Conservation (phyloP, 2,888 invertebrate genomes). For the Unio delphinus region DNA sequence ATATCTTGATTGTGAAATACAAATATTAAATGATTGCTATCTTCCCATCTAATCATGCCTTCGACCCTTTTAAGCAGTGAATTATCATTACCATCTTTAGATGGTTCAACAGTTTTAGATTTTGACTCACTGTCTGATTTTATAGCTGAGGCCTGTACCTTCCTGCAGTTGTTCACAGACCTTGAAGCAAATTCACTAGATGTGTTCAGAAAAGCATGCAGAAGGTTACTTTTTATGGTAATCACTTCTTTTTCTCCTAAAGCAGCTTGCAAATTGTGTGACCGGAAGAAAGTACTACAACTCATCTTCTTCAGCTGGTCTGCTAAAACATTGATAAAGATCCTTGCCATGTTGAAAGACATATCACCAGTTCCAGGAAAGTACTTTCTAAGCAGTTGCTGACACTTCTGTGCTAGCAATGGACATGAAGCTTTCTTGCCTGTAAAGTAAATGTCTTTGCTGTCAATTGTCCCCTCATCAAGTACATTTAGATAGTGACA, state of each 20-base stretch:
- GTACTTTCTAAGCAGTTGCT: slow-evolving; percentile 22
- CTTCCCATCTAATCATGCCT: slow-evolving; percentile 51
- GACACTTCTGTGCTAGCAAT: slow-evolving; percentile 22
- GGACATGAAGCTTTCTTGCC: slow-evolving; percentile 11
- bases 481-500: slow-evolving; percentile 35
- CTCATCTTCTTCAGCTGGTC: slow-evolving; percentile 53
- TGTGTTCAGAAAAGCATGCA: slow-evolving; percentile 21
- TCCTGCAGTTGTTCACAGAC: slow-evolving; percentile 20
- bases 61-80: slow-evolving; percentile 17
- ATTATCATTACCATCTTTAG: too few relatives aligned
- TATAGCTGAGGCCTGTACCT: slow-evolving; percentile 12
- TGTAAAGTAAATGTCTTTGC: slow-evolving; percentile 26
- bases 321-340: slow-evolving; percentile 46
- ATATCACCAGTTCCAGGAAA: slow-evolving; percentile 16
- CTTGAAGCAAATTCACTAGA: slow-evolving; percentile 27
- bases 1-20: slow-evolving; percentile 46
- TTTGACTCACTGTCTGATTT: neutral
- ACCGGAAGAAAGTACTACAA: slow-evolving; percentile 39
- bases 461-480: slow-evolving; percentile 24
- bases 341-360: slow-evolving; percentile 37
- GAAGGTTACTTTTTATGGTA: slow-evolving; percentile 16
- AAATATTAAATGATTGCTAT: slow-evolving; percentile 46
- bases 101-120: neutral
- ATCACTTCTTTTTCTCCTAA: slow-evolving; percentile 9
- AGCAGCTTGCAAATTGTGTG: too few relatives aligned